These are phyloP conservation scores for Andrena hattorfiana DNA, from an alignment of 2,888 invertebrate genomes.

Conservation along the genomic window DNA sequence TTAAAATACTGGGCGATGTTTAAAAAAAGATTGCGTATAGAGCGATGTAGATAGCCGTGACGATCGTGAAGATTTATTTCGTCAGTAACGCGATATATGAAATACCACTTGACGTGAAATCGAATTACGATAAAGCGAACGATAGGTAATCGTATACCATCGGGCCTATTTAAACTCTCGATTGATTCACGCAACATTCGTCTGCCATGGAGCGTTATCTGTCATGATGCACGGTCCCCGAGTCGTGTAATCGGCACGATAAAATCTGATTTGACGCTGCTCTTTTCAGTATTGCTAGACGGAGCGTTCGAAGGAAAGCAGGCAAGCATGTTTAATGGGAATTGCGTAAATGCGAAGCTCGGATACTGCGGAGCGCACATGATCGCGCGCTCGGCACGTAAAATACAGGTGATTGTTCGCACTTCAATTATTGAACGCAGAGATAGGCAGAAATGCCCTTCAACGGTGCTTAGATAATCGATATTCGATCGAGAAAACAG, in stretches of 20 bases:
- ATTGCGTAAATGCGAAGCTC: not conserved
- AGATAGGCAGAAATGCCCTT: constrained; percentile 16
- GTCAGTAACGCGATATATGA: not conserved
- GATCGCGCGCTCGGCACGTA: not conserved
- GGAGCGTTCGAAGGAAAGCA: not conserved
- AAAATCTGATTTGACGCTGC: not conserved
- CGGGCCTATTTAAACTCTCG: not conserved
- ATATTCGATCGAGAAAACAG: constrained; percentile 32
- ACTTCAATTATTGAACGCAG: constrained; percentile 16
- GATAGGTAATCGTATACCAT: no score
- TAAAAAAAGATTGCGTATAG: not conserved
- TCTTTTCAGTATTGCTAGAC: not conserved
- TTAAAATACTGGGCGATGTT: not conserved
- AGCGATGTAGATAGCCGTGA: not conserved
- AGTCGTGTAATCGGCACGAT: constrained; percentile 26
- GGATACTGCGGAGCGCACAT: not conserved
- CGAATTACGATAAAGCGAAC: not conserved
- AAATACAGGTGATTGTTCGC: constrained; percentile 28
- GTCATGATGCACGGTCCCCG: not conserved
- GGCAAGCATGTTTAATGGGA: not conserved
- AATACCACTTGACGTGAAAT: not conserved
- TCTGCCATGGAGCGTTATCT: constrained; percentile 7
- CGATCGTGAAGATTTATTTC: not conserved
- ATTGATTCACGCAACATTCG: not conserved
- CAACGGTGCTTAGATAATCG: constrained; percentile 31